These are phyloP conservation scores for Larimichthys polyactis DNA, from an alignment of 2,113 vertebrate species.

Conservation along the genomic window DNA sequence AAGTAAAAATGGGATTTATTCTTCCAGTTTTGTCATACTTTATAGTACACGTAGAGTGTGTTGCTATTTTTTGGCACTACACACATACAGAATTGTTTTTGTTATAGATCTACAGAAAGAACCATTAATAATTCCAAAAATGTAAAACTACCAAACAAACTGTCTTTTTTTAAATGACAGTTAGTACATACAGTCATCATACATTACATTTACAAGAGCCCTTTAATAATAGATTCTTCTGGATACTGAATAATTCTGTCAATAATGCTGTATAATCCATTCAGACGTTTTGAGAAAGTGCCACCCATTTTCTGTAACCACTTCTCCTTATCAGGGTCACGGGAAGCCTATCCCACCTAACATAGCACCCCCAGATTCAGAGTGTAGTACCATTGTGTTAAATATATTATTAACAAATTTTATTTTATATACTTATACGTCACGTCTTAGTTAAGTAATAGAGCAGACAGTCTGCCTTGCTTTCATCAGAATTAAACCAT, in stretches of 20 bases:
- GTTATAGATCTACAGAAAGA: neutral
- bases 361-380: no score
- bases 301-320: neutral
- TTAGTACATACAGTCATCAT: no score
- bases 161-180: neutral
- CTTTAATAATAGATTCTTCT: neutral
- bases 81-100: neutral
- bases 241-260: neutral
- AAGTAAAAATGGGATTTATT: slow-evolving; percentile 53
- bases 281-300: slow-evolving; percentile 25
- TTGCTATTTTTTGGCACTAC: neutral
- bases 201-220: neutral
- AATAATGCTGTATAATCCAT: neutral
- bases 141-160: neutral
- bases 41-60: neutral
- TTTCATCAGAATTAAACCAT: slow-evolving; percentile 55
- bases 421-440: no score
- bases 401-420: no score
- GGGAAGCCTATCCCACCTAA: no score
- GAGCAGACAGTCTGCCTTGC: slow-evolving; percentile 26
- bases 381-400: no score
- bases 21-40: slow-evolving; percentile 11
- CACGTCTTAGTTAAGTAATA: no score
- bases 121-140: neutral
- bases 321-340: no score